These are phyloP conservation scores for Drosophila eohydei DNA, from an alignment of 2,888 invertebrate species.

Conservation along the genomic window DNA sequence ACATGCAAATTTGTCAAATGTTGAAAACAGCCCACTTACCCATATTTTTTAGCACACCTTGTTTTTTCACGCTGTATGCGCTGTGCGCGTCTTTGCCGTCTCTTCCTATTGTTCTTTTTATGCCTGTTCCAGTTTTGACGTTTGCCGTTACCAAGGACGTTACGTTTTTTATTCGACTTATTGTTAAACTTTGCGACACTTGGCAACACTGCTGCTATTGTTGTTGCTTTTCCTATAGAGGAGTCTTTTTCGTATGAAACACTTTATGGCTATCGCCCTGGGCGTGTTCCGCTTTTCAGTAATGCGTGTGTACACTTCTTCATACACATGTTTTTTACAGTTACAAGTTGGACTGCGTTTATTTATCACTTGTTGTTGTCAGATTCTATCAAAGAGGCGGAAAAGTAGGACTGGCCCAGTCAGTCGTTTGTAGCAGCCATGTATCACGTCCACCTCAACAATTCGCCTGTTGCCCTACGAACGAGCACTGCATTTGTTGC, in stretches of 20 bases:
- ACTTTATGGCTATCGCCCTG: constrained; percentile 51
- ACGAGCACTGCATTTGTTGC: neutral
- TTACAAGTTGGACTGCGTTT: constrained; percentile 23
- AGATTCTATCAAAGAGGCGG: neutral
- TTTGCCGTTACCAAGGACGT: constrained; percentile 61
- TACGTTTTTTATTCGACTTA: constrained; percentile 55
- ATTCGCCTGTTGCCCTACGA: neutral
- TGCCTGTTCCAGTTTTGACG: constrained; percentile 57
- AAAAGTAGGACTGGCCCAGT: neutral
- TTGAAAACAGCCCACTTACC: constrained; percentile 66
- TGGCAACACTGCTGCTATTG: constrained; percentile 48
- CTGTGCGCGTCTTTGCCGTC: constrained; percentile 25
- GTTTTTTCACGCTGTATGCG: constrained; percentile 30
- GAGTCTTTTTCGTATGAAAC: constrained; percentile 29
- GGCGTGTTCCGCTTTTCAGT: constrained; percentile 55
- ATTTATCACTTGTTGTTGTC: constrained; percentile 57
- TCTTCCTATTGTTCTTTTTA: constrained; percentile 54
- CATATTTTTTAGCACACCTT: constrained; percentile 72
- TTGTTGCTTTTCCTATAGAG: constrained; percentile 12
- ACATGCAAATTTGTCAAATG: constrained; percentile 52
- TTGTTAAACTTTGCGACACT: constrained; percentile 54
- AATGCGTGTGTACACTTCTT: constrained; percentile 13
- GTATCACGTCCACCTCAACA: neutral
- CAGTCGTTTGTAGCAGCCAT: neutral
- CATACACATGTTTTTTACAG: constrained; percentile 32